Evolutionary conservation across 2,113 vertebrate genomes (phyloP).

Genomic region (Hirundichthys speculiger): DNA sequence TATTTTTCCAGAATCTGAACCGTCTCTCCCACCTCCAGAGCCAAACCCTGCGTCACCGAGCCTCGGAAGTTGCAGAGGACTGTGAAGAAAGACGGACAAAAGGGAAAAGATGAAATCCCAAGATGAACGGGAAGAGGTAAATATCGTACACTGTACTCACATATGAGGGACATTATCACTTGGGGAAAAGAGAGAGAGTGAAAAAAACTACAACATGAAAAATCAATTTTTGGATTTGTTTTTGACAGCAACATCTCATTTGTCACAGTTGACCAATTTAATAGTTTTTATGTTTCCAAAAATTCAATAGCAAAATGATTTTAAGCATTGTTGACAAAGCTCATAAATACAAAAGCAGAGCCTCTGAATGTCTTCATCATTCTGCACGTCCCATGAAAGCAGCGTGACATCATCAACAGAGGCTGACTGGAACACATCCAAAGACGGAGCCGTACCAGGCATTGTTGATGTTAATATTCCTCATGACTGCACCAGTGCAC

Average conservation of each 20-base stretch:
- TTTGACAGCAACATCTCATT: background rate
- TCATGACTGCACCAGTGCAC: slow-evolving; percentile 25
- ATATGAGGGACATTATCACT: background rate
- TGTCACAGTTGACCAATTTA: background rate
- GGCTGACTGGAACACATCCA: slow-evolving; percentile 18
- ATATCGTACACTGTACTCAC: background rate
- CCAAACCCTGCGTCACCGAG: slow-evolving; percentile 88
- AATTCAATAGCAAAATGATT: too few species aligned
- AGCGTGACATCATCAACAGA: slow-evolving; percentile 4
- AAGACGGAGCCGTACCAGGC: slow-evolving; percentile 1
- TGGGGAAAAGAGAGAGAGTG: rapidly evolving
- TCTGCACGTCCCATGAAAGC: background rate
- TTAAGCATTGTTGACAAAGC: too few species aligned
- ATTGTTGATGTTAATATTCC: slow-evolving; percentile 11
- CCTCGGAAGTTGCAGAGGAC: slow-evolving; percentile 95
- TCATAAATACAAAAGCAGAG: too few species aligned
- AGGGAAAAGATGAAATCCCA: slow-evolving; percentile 2
- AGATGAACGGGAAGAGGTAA: background rate
- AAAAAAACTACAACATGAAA: background rate
- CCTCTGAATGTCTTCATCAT: background rate
- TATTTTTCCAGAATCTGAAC: slow-evolving; percentile 97
- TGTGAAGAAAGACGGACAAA: slow-evolving; percentile 58
- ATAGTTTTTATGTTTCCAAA: background rate
- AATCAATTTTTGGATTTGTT: background rate
- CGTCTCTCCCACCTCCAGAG: slow-evolving; percentile 95